Conservation (phyloP, 2,888 invertebrate species). For the Tenthredo livida region DNA sequence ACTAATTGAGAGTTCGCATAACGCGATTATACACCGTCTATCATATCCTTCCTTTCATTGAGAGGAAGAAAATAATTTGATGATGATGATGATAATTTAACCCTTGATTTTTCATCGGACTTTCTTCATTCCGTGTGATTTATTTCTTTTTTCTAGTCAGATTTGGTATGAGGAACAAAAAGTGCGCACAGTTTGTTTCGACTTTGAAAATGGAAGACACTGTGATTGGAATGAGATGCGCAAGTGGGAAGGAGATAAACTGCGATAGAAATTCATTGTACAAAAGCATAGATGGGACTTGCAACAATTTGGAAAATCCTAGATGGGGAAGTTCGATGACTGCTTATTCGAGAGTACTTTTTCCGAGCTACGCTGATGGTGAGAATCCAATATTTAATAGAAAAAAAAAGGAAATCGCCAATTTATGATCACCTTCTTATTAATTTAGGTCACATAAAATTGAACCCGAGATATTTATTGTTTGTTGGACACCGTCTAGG, state of each 20-base stretch:
- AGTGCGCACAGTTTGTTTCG: conserved; percentile 84
- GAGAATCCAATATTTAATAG: conserved; percentile 63
- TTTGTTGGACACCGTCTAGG: background rate
- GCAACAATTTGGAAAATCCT: conserved; percentile 83
- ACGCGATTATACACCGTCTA: too few relatives aligned
- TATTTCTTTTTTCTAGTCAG: conserved; percentile 66
- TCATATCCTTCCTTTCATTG: too few relatives aligned
- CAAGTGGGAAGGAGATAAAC: conserved; percentile 58
- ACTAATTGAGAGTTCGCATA: too few relatives aligned
- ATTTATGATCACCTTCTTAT: background rate
- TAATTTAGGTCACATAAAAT: background rate
- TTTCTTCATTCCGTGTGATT: conserved; percentile 29
- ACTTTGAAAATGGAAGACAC: conserved; percentile 82
- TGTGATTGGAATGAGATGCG: conserved; percentile 81
- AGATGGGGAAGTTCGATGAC: conserved; percentile 85
- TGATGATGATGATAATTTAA: too few relatives aligned
- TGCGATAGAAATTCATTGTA: conserved; percentile 78
- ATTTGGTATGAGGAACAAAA: conserved; percentile 78
- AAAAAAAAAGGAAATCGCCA: background rate
- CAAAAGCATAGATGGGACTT: conserved; percentile 85
- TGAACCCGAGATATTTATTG: background rate
- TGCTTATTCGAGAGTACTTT: conserved; percentile 84
- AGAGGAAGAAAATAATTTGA: too few relatives aligned
- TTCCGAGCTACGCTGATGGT: conserved; percentile 85
- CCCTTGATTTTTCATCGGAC: background rate